Evolutionary conservation across 2,797 vertebrate species (phyloP), one percentile per base, ranked within the genome.

Genomic region (Acanthiza pusilla): DNA sequence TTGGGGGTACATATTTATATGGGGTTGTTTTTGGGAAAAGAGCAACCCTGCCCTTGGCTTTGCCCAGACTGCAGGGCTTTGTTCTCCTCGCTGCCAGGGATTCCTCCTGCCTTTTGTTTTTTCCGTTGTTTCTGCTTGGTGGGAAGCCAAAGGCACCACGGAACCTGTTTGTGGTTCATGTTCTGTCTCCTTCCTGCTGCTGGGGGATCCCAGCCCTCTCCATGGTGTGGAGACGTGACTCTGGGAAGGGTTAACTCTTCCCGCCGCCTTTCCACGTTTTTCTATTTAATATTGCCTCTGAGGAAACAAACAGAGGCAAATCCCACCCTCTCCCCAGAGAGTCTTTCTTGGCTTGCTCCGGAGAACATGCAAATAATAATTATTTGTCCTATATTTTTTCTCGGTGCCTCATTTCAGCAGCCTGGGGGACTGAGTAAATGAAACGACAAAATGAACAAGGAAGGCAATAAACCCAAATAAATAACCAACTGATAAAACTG

Each of bases 241-340:
- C 67, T 15, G 2, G 74, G 76, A 86, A 94, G 94, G 92, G 96
- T 96, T 96, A 96, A 96, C 47, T 72, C 66, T 68, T 89, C 82
- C 91, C 55, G 40, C 22, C 9, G 32, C 84, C 72, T 91, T 60
- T 75, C 42, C n/a, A 34, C 70, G 50, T 91, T 92, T 73, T 91
- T 82, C 55, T 32, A 48, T 30, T 75, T 60, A 78, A 87, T 88
- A 34, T 88, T 47, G 88, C 94, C 92, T 91, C 70, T 75, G 85
- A 94, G 96, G 76, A 95, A 97, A 95, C 91, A 97, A 97, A 85
- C 82, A 88, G 92, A 93, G 91, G 89, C 82, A 1, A 93, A 95
- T 95, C 93, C 95, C 93, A 92, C 95, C 95, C 95, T 96, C 63
- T 87, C 94, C 94, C 91, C 1, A 0, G 94, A 80, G 93, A 30